Evolutionary conservation across 2,888 invertebrate species (phyloP), one percentile per base, ranked within the genome.

Genomic region (Trichopria drosophilae): DNA sequence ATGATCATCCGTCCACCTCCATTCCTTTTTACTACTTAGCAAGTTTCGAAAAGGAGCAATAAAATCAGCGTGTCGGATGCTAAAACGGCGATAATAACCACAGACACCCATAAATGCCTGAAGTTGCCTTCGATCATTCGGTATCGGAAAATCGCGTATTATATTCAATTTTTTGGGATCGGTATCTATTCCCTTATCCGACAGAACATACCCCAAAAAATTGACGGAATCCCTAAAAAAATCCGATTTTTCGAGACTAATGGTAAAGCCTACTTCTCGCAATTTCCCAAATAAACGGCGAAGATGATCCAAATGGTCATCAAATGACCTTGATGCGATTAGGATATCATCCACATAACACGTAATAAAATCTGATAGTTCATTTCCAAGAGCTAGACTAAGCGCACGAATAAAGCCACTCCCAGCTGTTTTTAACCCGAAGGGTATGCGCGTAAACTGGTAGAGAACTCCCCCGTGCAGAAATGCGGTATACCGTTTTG

Each of bases 341-440:
- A 67, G 24, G 6, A 69, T n/a, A n/a, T n/a, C n/a, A n/a, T n/a
- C n/a, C n/a, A n/a, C n/a, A n/a, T n/a, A n/a, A n/a, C n/a, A n/a
- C 41, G 42, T 69, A 67, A 44, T 68, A 66, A 10, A 69, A 54
- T 34, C 68, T 4, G 55, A 39, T 9, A 67, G 49, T 40, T 64
- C 62, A 6, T 63, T 59, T 13, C 61, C 62, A 10, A 68, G 49
- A n/a, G n/a, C n/a, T n/a, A n/a, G n/a, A n/a, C n/a, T n/a, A n/a
- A 34, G 18, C 3, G 34, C 43, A 4, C 37, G 7, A n/a, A 37
- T 22, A n/a, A 37, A 23, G 1, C 37, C 23, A 3, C 22, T 12
- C 3, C 37, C 23, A 1, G 22, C 12, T 1, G 37, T 37, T 9
- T 37, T 37, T 22, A 23, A 22, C 6, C 37, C 37, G 18, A 37